Evolutionary conservation across 2,113 vertebrate genomes (phyloP).

Genomic region (Toxotes jaculatrix): DNA sequence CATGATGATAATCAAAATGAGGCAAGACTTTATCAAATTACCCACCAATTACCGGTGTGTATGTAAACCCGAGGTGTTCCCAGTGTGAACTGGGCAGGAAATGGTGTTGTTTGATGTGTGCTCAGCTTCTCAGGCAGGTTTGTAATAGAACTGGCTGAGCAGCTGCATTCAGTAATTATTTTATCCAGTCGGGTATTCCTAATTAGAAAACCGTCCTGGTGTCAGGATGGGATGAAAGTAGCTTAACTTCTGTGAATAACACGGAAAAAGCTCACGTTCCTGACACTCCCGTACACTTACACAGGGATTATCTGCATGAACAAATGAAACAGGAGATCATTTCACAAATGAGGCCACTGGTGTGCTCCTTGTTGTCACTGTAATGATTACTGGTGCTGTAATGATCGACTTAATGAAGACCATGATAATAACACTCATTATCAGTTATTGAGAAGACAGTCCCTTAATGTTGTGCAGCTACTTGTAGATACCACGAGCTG

Average conservation of each 20-base stretch:
- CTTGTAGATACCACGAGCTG: conserved; percentile 15
- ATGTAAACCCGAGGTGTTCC: conserved; percentile 14
- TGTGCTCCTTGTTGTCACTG: conserved; percentile 22
- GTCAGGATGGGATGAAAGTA: conserved; percentile 21
- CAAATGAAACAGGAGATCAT: conserved; percentile 34
- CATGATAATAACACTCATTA: conserved; percentile 41
- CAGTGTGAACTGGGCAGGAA: conserved; percentile 42
- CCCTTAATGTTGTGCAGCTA: conserved; percentile 24
- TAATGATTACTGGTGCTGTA: conserved; percentile 33
- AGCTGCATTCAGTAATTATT: conserved; percentile 56
- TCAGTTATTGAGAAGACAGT: conserved; percentile 42
- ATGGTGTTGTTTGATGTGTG: conserved; percentile 9
- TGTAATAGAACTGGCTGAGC: conserved; percentile 24
- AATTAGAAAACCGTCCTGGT: conserved; percentile 54
- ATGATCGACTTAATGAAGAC: conserved; percentile 44
- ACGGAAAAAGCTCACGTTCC: conserved; percentile 2
- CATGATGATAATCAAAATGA: conserved; percentile 5
- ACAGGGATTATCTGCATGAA: neutral
- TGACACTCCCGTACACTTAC: neutral
- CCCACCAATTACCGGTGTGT: conserved; percentile 11
- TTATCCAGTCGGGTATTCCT: conserved; percentile 49
- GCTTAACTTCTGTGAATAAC: neutral
- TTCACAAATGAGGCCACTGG: conserved; percentile 6
- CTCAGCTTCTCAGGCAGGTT: conserved; percentile 23
- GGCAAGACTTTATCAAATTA: conserved; percentile 45